Percentiles rank a stretch among this genome's conserved stretches.
Evolutionary conservation across 1,140 invertebrate species (phyloP).

Genomic region (Nylanderia fulva): DNA sequence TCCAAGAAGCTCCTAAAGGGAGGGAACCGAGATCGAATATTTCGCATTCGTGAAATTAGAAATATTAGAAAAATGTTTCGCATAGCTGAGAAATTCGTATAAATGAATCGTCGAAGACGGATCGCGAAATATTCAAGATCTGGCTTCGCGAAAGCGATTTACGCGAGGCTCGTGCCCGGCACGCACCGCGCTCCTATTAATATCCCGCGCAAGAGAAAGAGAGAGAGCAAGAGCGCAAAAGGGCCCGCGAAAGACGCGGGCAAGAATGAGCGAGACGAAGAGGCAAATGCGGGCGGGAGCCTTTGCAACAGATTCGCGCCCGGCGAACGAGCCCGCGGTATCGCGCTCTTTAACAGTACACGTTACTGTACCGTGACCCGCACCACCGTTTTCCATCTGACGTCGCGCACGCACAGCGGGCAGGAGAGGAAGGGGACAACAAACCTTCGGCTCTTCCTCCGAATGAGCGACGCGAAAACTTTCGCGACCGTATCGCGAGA

Average conservation of each 20-base stretch:
- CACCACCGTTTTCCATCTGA: constrained; percentile 77
- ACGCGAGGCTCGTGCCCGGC: constrained; percentile 64
- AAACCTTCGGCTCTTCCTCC: constrained; percentile 51
- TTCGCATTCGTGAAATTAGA: background rate
- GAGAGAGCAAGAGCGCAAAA: constrained; percentile 65
- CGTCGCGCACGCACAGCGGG: constrained; percentile 37
- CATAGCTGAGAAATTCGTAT: background rate
- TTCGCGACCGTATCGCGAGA: background rate
- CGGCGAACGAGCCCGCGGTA: constrained; percentile 32
- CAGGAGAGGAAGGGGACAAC: background rate
- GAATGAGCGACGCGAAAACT: constrained; percentile 27
- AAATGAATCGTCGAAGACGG: background rate
- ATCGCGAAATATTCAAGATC: background rate
- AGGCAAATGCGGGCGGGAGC: constrained; percentile 44
- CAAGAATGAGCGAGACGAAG: background rate
- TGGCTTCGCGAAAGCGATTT: constrained; percentile 57
- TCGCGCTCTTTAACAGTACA: constrained; percentile 78
- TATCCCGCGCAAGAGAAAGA: constrained; percentile 64
- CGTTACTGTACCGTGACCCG: constrained; percentile 80
- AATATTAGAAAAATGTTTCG: constrained; percentile 2
- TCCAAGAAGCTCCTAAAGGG: background rate
- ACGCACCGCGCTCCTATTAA: constrained; percentile 67
- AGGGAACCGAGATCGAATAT: background rate
- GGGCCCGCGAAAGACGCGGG: constrained; percentile 10
- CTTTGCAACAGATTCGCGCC: constrained; percentile 72